These are phyloP conservation scores for Amphilophus citrinellus DNA, from an alignment of 2,113 vertebrate genomes.

Conservation along the genomic window DNA sequence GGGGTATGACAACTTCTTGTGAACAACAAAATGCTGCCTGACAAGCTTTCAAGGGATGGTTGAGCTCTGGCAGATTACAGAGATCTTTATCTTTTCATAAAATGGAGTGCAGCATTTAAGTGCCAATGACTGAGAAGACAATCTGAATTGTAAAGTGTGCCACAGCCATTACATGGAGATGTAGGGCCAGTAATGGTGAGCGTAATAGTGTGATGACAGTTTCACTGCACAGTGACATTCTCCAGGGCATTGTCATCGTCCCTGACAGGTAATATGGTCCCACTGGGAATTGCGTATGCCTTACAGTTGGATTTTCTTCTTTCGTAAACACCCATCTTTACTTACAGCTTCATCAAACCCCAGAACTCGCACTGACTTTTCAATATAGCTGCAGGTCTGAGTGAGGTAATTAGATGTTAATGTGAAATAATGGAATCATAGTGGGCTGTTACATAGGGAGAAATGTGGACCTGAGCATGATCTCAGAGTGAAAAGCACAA, in stretches of 20 bases:
- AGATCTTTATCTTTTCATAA: constrained; percentile 84
- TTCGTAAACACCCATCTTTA: constrained; percentile 74
- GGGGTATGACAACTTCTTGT: constrained; percentile 76
- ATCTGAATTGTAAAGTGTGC: constrained; percentile 82
- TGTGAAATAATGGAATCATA: constrained; percentile 76
- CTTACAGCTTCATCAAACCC: constrained; percentile 74
- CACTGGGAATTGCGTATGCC: constrained; percentile 70
- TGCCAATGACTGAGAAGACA: constrained; percentile 79
- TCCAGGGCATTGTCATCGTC: constrained; percentile 81
- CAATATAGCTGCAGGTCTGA: constrained; percentile 69
- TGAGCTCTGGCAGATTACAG: constrained; percentile 77
- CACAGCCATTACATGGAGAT: constrained; percentile 77
- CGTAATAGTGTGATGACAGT: constrained; percentile 87
- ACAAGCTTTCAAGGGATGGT: constrained; percentile 77
- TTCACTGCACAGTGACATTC: constrained; percentile 78
- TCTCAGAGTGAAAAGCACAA: constrained; percentile 78
- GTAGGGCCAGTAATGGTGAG: constrained; percentile 79
- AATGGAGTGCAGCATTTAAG: constrained; percentile 80
- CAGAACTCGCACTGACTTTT: constrained; percentile 56
- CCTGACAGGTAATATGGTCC: constrained; percentile 79
- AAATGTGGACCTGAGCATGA: constrained; percentile 63
- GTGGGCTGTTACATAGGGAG: constrained; percentile 66
- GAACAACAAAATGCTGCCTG: constrained; percentile 77
- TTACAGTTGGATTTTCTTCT: constrained; percentile 70
- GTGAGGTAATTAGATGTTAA: constrained; percentile 77